Percentiles rank a stretch among this genome's conserved stretches.
Conservation (phyloP, 2,797 vertebrate species). For the Trichosurus vulpecula region DNA sequence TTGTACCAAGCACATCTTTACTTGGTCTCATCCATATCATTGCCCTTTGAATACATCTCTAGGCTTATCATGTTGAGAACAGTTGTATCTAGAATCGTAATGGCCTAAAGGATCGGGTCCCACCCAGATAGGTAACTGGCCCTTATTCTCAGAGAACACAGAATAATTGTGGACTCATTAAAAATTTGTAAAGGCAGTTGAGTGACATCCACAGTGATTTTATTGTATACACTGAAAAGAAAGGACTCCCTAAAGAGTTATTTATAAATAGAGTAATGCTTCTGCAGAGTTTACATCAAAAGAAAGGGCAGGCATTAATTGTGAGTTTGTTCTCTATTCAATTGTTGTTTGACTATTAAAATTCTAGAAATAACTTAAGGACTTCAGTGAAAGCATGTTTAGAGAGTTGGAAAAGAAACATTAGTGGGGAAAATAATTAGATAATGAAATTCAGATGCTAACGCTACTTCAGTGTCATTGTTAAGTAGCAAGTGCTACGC, state of each 20-base stretch:
- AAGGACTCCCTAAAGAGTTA: background rate
- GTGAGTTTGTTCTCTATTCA: conserved; percentile 3
- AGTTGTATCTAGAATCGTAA: background rate
- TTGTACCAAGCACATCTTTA: background rate
- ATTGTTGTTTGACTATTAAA: conserved; percentile 8
- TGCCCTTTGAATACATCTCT: background rate
- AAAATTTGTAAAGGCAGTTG: conserved; percentile 4
- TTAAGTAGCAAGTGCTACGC: background rate
- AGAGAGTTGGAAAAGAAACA: background rate
- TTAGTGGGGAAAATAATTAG: background rate
- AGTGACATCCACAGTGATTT: background rate
- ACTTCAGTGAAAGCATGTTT: background rate
- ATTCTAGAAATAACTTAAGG: background rate
- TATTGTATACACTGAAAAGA: background rate
- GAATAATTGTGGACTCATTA: conserved; percentile 39
- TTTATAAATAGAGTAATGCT: conserved; percentile 42
- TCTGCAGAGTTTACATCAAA: conserved; percentile 37
- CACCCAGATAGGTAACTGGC: background rate
- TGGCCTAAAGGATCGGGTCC: background rate
- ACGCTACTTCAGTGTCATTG: background rate
- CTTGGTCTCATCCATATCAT: background rate
- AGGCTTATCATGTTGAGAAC: background rate
- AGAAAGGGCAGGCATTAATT: conserved; percentile 13
- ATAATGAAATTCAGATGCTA: background rate
- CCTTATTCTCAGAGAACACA: background rate